phyloP scores from a whole-genome alignment of 2,113 vertebrate species.

The Carassius auratus region DNA sequence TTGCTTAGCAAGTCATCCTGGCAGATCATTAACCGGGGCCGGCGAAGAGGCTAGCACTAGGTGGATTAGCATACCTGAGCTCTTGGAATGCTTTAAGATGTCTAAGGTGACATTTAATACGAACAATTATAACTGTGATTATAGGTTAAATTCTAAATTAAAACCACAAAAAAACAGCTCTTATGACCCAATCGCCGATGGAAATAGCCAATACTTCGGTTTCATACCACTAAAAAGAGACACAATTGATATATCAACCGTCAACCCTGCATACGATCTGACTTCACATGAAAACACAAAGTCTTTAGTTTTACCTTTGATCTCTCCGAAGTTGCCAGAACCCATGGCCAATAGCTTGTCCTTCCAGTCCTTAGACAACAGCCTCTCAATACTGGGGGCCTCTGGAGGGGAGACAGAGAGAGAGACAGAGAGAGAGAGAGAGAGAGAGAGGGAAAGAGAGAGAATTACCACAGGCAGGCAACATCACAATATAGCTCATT shows the following conservation, averaged over 20 bases:
- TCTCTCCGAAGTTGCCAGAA: slow-evolving; percentile 97
- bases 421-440: slow-evolving; percentile 39
- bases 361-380: slow-evolving; percentile 99
- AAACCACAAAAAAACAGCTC: background rate
- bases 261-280: background rate
- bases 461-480: slow-evolving; percentile 85
- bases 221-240: background rate
- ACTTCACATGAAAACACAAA: slow-evolving; percentile 16
- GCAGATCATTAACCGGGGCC: slow-evolving; percentile 48
- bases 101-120: slow-evolving; percentile 6
- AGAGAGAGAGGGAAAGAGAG: slow-evolving; percentile 75
- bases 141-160: background rate
- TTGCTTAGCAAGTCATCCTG: slow-evolving; percentile 30
- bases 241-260: background rate
- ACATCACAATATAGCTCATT: slow-evolving; percentile 91
- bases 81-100: background rate
- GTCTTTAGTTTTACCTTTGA: slow-evolving; percentile 86
- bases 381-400: slow-evolving; percentile 97
- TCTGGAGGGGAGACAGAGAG: slow-evolving; percentile 81
- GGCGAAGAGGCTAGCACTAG: slow-evolving; percentile 2
- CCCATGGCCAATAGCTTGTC: slow-evolving; percentile 99
- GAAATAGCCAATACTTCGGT: background rate
- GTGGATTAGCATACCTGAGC: slow-evolving; percentile 33
- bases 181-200: background rate
- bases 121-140: background rate